These are phyloP conservation scores for Varanus komodoensis DNA, from an alignment of 2,113 vertebrate genomes.

Conservation along the genomic window DNA sequence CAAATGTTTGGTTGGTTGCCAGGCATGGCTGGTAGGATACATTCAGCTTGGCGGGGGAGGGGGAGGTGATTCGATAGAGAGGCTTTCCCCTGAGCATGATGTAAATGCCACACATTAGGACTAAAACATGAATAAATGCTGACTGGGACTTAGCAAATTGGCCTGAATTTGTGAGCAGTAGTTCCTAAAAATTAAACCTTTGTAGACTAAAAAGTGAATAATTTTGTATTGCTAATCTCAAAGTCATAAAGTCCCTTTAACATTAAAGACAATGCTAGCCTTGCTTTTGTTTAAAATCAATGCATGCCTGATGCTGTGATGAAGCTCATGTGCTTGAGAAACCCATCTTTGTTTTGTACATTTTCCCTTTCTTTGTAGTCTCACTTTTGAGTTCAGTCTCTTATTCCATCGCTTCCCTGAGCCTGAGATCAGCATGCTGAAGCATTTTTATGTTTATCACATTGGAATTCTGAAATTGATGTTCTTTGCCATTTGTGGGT, in stretches of 20 bases:
- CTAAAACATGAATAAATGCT: slow-evolving; percentile 67
- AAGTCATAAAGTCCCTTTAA: slow-evolving; percentile 85
- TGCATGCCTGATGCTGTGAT: slow-evolving; percentile 78
- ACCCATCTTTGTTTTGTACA: slow-evolving; percentile 40
- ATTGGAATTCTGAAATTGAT: slow-evolving; percentile 71
- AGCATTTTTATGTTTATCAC: slow-evolving; percentile 74
- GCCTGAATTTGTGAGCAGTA: slow-evolving; percentile 66
- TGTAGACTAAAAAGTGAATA: slow-evolving; percentile 81
- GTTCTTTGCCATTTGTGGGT: slow-evolving; percentile 70
- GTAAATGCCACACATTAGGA: background rate
- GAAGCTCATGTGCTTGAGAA: slow-evolving; percentile 81
- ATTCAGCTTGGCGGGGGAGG: background rate
- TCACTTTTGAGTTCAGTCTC: slow-evolving; percentile 68
- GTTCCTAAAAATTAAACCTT: slow-evolving; percentile 72
- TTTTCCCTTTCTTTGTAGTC: slow-evolving; percentile 55
- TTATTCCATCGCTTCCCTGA: slow-evolving; percentile 74
- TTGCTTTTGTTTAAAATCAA: slow-evolving; percentile 72
- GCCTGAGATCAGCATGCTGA: slow-evolving; percentile 79
- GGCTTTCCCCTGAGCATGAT: background rate
- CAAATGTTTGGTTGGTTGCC: background rate
- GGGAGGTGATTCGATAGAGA: background rate
- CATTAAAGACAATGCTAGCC: slow-evolving; percentile 73
- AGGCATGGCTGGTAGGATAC: background rate
- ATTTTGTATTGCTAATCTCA: slow-evolving; percentile 72
- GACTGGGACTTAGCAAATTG: slow-evolving; percentile 63